Evolutionary conservation across 2,113 vertebrate species (phyloP).

Genomic region (Pterophyllum scalare): DNA sequence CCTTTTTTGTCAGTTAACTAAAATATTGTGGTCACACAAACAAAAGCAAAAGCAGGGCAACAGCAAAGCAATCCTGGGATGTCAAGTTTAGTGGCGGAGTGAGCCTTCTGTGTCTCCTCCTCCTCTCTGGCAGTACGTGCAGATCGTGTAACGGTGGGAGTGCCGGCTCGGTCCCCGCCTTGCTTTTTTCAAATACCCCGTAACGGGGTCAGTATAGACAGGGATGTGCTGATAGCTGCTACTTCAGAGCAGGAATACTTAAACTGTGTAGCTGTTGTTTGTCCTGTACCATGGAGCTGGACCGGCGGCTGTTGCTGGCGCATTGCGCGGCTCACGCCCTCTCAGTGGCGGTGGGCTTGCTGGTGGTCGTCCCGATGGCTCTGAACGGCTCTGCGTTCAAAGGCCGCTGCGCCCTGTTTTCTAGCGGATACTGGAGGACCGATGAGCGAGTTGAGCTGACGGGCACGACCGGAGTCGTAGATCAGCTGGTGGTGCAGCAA

Average conservation of each 20-base stretch:
- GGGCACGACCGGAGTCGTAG: slow-evolving; percentile 37
- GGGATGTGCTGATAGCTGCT: neutral
- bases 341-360: slow-evolving; percentile 72
- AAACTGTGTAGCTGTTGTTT: neutral
- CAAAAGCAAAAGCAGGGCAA: too few relatives aligned
- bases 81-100: slow-evolving; percentile 9
- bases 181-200: slow-evolving; percentile 26
- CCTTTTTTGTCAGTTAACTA: too few relatives aligned
- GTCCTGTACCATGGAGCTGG: slow-evolving; percentile 74
- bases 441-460: slow-evolving; percentile 58
- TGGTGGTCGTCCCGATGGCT: slow-evolving; percentile 84
- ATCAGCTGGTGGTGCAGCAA: slow-evolving; percentile 78
- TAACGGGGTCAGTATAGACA: neutral
- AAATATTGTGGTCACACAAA: too few relatives aligned
- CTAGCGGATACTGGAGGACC: slow-evolving; percentile 78
- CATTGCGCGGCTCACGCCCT: slow-evolving; percentile 81
- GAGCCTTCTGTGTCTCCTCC: neutral
- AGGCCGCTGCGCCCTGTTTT: slow-evolving; percentile 83
- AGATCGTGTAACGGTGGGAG: slow-evolving; percentile 3
- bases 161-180: slow-evolving; percentile 14
- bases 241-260: accelerated
- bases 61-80: too few relatives aligned
- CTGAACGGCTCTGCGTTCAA: slow-evolving; percentile 84
- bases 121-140: neutral
- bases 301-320: slow-evolving; percentile 78